These are phyloP conservation scores for Eucera pruinosa DNA, from an alignment of 2,888 invertebrate species.

Conservation along the genomic window DNA sequence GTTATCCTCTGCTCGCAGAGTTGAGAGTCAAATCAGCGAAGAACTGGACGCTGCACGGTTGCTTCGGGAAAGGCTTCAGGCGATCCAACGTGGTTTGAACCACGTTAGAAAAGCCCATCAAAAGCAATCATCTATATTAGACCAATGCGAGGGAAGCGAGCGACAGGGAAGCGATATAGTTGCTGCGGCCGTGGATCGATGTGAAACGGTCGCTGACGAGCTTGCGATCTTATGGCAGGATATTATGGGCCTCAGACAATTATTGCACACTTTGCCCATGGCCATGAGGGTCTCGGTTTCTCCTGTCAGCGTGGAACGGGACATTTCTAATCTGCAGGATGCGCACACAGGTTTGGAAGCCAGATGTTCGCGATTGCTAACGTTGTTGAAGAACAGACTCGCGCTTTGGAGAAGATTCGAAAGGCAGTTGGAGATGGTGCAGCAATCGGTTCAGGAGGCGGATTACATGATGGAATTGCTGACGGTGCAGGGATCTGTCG, in stretches of 20 bases:
- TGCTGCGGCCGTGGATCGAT: conserved; percentile 90
- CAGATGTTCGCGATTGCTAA: conserved; percentile 89
- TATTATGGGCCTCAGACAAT: conserved; percentile 90
- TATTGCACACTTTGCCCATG: conserved; percentile 91
- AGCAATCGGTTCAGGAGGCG: conserved; percentile 92
- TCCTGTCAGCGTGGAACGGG: conserved; percentile 90
- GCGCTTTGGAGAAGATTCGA: conserved; percentile 92
- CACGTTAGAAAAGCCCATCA: conserved; percentile 89
- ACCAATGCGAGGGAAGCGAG: conserved; percentile 90
- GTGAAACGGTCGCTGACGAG: conserved; percentile 89
- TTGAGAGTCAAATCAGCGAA: conserved; percentile 90
- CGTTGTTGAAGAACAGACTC: conserved; percentile 88
- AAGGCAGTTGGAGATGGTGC: conserved; percentile 91
- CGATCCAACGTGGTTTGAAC: conserved; percentile 90
- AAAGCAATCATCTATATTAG: conserved; percentile 86
- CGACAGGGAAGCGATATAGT: conserved; percentile 91
- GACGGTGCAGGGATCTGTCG: conserved; percentile 93
- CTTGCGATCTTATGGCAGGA: conserved; percentile 91
- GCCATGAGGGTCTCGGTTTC: conserved; percentile 91
- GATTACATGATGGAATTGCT: conserved; percentile 95
- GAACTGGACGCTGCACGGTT: conserved; percentile 91
- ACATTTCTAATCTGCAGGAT: conserved; percentile 91
- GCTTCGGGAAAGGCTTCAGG: conserved; percentile 90
- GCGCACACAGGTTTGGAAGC: conserved; percentile 90
- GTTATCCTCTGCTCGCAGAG: conserved; percentile 88